A percentile compares a stretch with the other conserved stretches of the same genome.
phyloP scores from a whole-genome alignment of 2,888 invertebrate genomes.

The Scelioninae gen. 1 region DNA sequence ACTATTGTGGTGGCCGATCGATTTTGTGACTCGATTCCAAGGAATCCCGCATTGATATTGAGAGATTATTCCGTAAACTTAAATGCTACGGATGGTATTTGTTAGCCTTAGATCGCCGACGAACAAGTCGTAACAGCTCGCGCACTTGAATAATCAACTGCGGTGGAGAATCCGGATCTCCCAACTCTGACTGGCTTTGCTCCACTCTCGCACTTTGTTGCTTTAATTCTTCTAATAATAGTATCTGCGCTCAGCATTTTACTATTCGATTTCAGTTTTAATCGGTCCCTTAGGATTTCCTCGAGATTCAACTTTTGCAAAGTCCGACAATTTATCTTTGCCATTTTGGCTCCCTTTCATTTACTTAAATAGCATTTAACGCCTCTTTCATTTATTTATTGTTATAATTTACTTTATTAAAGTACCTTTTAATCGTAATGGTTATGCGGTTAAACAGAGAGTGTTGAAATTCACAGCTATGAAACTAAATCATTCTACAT shows the following conservation, averaged over 20 bases:
- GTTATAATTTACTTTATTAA: no score
- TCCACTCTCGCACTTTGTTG: constrained; percentile 18
- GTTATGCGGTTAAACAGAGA: no score
- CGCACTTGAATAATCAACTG: constrained; percentile 44
- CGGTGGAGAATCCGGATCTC: constrained; percentile 8
- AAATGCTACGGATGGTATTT: constrained; percentile 21
- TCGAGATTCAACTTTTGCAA: background rate
- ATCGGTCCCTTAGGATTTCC: constrained; percentile 11
- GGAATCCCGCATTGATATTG: constrained; percentile 60
- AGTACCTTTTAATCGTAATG: no score
- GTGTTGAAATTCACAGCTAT: no score
- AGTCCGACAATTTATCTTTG: constrained; percentile 6
- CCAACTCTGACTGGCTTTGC: background rate
- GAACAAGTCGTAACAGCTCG: background rate
- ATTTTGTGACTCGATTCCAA: constrained; percentile 64
- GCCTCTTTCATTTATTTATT: background rate
- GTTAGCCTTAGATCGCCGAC: constrained; percentile 35
- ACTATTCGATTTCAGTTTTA: constrained; percentile 19
- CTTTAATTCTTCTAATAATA: constrained; percentile 22
- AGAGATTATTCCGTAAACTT: constrained; percentile 54
- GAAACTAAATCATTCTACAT: no score
- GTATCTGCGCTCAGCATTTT: background rate
- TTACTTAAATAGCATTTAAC: background rate
- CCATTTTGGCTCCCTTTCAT: constrained; percentile 1
- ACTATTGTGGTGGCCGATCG: constrained; percentile 52